phyloP scores from a whole-genome alignment of 2,888 invertebrate genomes.

The Peribatodes rhomboidaria region DNA sequence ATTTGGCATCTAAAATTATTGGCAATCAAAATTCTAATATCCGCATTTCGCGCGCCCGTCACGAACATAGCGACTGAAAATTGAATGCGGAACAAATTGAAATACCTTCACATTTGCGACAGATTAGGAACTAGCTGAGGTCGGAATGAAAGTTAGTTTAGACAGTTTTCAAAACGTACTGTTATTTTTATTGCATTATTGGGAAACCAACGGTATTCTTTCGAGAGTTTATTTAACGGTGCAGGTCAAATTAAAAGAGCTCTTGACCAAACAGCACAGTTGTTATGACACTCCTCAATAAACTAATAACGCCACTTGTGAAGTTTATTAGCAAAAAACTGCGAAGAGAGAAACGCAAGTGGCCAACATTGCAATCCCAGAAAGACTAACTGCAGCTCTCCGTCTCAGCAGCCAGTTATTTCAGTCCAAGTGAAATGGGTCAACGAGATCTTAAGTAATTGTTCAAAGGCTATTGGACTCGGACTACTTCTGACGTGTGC shows the following conservation, averaged over 20 bases:
- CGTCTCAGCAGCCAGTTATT: slow-evolving; percentile 20
- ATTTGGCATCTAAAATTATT: slow-evolving; percentile 43
- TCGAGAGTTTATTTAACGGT: neutral
- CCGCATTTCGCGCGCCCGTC: slow-evolving; percentile 53
- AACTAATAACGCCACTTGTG: neutral
- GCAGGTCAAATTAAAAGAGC: neutral
- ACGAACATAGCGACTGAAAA: slow-evolving; percentile 54
- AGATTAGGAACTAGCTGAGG: slow-evolving; percentile 7
- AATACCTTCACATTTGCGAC: slow-evolving; percentile 54
- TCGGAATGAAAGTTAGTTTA: neutral
- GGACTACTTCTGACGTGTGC: slow-evolving; percentile 41
- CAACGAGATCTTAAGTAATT: slow-evolving; percentile 74
- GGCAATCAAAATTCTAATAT: slow-evolving; percentile 63
- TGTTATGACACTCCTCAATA: neutral
- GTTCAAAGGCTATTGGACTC: slow-evolving; percentile 61
- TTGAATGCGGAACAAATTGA: slow-evolving; percentile 52
- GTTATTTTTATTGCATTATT: neutral
- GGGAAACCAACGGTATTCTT: neutral
- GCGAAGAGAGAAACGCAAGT: neutral
- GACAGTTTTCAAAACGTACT: neutral
- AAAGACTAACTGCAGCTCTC: slow-evolving; percentile 10
- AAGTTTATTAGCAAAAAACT: neutral
- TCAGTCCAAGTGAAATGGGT: slow-evolving; percentile 64
- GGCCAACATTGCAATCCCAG: neutral
- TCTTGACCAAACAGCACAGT: neutral